Evolutionary conservation across 2,888 invertebrate genomes (phyloP).

Genomic region (Oxyteleia sp.): DNA sequence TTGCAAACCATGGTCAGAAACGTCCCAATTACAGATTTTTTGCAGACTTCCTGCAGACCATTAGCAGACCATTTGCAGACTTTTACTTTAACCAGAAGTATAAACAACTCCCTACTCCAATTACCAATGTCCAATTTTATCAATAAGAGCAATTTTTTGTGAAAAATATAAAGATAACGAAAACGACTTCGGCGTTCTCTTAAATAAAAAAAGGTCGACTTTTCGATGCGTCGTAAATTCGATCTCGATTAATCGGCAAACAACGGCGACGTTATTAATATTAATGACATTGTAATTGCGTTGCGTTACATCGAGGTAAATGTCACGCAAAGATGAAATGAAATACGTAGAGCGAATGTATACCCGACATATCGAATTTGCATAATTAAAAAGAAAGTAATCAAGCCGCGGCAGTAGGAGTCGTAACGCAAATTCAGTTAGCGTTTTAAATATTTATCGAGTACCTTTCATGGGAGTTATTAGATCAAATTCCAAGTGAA

Average conservation of each 20-base stretch:
- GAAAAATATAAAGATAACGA: too few relatives aligned
- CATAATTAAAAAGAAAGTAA: conserved; percentile 62
- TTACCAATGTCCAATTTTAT: too few relatives aligned
- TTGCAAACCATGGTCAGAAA: too few relatives aligned
- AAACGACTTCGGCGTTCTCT: too few relatives aligned
- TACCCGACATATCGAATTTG: conserved; percentile 28
- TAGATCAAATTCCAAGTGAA: conserved; percentile 49
- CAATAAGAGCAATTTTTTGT: too few relatives aligned
- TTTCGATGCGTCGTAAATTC: background rate
- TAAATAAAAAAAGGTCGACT: too few relatives aligned
- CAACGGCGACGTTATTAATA: conserved; percentile 26
- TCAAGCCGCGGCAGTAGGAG: conserved; percentile 16
- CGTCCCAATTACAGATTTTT: too few relatives aligned
- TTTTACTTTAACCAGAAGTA: too few relatives aligned
- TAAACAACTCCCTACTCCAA: too few relatives aligned
- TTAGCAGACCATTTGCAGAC: too few relatives aligned
- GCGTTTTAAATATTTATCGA: conserved; percentile 59
- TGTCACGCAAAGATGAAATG: conserved; percentile 25
- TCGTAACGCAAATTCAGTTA: conserved; percentile 52
- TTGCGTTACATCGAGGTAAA: conserved; percentile 20
- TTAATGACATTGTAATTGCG: conserved; percentile 36
- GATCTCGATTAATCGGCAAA: conserved; percentile 26
- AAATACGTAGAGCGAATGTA: conserved; percentile 33
- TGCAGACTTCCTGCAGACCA: too few relatives aligned
- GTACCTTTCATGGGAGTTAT: conserved; percentile 47